Percentiles rank a stretch among this genome's conserved stretches.
These are phyloP conservation scores for Lota lota DNA, from an alignment of 2,113 vertebrate species.

Conservation along the genomic window DNA sequence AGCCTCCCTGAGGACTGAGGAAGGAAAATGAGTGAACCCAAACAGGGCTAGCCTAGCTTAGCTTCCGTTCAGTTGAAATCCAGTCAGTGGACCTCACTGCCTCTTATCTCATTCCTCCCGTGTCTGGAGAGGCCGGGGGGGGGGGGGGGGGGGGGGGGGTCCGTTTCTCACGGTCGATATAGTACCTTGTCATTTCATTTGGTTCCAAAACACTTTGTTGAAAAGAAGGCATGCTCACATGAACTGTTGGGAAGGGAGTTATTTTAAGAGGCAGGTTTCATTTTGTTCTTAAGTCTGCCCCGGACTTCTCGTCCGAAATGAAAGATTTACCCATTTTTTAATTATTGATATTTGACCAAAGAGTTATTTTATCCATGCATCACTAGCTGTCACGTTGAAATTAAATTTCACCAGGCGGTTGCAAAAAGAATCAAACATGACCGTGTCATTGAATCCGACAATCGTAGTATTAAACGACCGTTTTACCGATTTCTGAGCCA, in stretches of 20 bases:
- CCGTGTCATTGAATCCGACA: background rate
- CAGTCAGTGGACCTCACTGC: too few relatives aligned
- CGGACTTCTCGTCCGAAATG: background rate
- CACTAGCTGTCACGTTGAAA: background rate
- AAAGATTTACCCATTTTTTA: background rate
- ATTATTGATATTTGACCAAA: conserved; percentile 9
- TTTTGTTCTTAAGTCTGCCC: background rate
- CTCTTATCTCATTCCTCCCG: too few relatives aligned
- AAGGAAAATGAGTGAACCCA: too few relatives aligned
- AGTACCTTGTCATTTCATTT: background rate
- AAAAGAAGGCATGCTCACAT: background rate
- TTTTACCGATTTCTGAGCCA: background rate
- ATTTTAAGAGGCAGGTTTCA: background rate
- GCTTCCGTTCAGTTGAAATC: too few relatives aligned
- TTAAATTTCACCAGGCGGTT: background rate
- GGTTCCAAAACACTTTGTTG: background rate
- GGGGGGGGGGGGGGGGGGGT: too few relatives aligned
- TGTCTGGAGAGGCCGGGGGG: too few relatives aligned
- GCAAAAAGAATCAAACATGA: background rate
- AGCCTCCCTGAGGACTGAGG: too few relatives aligned
- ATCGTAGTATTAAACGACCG: background rate
- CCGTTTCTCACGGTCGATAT: background rate
- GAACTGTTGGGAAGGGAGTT: background rate
- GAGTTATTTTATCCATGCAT: conserved; percentile 14
- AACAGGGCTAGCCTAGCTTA: too few relatives aligned